Percentiles rank a stretch among this genome's conserved stretches.
Evolutionary conservation across 2,797 vertebrate genomes (phyloP).

Genomic region (Pipistrellus pygmaeus): DNA sequence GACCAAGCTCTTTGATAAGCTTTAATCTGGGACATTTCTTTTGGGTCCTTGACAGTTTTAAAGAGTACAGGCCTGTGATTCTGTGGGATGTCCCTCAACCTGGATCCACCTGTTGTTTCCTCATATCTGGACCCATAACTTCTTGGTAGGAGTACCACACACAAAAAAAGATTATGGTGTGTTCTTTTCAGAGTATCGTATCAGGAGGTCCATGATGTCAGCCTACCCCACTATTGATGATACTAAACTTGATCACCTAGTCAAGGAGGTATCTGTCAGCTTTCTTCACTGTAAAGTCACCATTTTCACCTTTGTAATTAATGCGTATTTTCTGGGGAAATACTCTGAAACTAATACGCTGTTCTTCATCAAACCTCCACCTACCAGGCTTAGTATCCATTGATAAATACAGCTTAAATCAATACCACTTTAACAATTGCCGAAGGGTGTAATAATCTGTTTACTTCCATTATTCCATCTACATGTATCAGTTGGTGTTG

Average conservation of each 20-base stretch:
- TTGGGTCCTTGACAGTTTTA: not conserved
- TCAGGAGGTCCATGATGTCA: not conserved
- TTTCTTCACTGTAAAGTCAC: not conserved
- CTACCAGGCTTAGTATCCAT: not conserved
- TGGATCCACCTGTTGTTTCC: not conserved
- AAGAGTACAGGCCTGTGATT: not conserved
- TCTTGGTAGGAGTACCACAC: not conserved
- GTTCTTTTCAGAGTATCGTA: not conserved
- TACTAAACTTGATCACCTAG: not conserved
- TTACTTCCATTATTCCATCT: conserved; percentile 11
- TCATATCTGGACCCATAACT: not conserved
- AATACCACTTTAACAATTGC: not conserved
- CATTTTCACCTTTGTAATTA: conserved; percentile 7
- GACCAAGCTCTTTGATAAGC: not conserved
- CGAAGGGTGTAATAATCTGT: not conserved
- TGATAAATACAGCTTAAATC: not conserved
- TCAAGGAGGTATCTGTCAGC: not conserved
- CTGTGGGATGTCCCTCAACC: not conserved
- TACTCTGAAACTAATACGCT: conserved; percentile 45
- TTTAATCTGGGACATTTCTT: conserved; percentile 32
- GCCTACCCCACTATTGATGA: not conserved
- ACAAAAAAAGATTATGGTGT: not conserved
- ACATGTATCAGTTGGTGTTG: not conserved
- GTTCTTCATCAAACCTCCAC: not conserved
- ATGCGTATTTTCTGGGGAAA: conserved; percentile 32